Conservation (phyloP, 2,888 invertebrate genomes). For the Drosophila lutescens region DNA sequence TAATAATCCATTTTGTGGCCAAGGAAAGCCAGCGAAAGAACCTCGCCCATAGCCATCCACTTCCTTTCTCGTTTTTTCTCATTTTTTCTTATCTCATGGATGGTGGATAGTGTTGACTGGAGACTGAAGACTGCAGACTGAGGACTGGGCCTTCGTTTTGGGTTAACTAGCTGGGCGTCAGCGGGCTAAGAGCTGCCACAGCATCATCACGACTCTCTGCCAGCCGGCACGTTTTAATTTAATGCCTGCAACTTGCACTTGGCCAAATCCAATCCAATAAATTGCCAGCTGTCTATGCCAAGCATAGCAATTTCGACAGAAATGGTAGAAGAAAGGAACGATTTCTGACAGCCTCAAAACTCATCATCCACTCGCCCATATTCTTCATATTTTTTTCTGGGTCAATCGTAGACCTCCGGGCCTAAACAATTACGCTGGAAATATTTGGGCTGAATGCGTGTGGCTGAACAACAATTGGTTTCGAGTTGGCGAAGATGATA, state of each 20-base stretch:
- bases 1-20: constrained; percentile 71
- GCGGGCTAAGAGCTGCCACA: constrained; percentile 62
- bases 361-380: constrained; percentile 11
- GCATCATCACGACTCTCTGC: constrained; percentile 50
- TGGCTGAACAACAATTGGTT: constrained; percentile 11
- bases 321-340: constrained; percentile 17
- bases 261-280: constrained; percentile 58
- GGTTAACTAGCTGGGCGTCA: constrained; percentile 74
- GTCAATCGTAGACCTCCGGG: constrained; percentile 34
- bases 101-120: not conserved
- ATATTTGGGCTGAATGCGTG: constrained; percentile 5
- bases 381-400: constrained; percentile 23
- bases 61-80: constrained; percentile 1
- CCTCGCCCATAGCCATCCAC: constrained; percentile 13
- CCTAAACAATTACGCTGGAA: constrained; percentile 9
- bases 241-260: constrained; percentile 60
- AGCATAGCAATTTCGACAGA: constrained; percentile 21
- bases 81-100: constrained; percentile 3
- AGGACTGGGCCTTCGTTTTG: constrained; percentile 31
- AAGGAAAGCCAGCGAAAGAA: constrained; percentile 48
- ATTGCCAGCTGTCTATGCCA: constrained; percentile 46
- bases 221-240: constrained; percentile 60
- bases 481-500: constrained; percentile 11
- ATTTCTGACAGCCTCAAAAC: constrained; percentile 20
- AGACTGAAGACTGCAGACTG: not conserved